These are phyloP conservation scores for Cuculus canorus DNA, from an alignment of 2,797 vertebrate genomes.

Conservation along the genomic window DNA sequence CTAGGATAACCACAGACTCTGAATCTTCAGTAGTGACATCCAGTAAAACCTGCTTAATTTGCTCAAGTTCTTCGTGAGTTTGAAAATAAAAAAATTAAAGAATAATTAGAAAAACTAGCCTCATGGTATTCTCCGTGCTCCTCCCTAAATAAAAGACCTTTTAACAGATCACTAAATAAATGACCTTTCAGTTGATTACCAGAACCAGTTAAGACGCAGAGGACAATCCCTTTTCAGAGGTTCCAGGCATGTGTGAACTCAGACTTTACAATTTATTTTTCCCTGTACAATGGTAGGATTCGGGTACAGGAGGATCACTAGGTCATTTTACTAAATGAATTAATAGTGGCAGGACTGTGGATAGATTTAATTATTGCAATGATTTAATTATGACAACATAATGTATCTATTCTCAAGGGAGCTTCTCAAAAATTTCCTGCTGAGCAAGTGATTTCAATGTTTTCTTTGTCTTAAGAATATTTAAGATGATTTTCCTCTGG, in stretches of 20 bases:
- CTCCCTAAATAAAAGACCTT: neutral
- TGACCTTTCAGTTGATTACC: too few species aligned
- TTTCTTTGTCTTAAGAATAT: neutral
- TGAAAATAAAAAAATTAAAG: neutral
- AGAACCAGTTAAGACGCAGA: neutral
- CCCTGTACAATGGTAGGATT: neutral
- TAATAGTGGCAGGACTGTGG: neutral
- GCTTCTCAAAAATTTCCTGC: neutral
- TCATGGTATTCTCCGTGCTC: neutral
- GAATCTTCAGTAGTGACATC: neutral
- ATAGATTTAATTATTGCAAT: neutral
- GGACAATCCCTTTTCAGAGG: neutral
- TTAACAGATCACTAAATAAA: neutral
- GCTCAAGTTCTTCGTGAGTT: neutral
- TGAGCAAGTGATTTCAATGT: neutral
- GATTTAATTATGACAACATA: neutral
- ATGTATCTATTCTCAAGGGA: neutral
- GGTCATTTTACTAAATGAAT: neutral
- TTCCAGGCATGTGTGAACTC: neutral
- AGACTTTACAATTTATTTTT: neutral
- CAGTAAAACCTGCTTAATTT: neutral
- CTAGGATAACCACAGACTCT: neutral
- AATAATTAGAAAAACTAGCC: neutral
- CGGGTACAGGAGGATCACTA: neutral
- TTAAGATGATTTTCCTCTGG: neutral